Evolutionary conservation across 1,140 invertebrate genomes (phyloP).

Genomic region (Plectus sambesii): DNA sequence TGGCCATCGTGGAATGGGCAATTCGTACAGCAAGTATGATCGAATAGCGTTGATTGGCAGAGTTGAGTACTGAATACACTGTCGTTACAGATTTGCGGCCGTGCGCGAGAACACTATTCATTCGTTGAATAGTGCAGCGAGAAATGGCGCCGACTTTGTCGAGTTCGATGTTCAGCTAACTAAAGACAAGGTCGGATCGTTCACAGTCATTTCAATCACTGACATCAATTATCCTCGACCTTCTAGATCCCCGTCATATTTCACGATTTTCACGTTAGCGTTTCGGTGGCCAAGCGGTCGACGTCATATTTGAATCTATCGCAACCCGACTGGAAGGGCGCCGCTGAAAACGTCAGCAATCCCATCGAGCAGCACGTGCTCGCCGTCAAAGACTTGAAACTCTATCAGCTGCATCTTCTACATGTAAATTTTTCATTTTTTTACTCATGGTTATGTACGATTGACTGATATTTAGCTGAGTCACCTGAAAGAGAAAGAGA

Average conservation of each 20-base stretch:
- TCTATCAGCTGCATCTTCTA: slow-evolving; percentile 33
- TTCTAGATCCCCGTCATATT: slow-evolving; percentile 29
- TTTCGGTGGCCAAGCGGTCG: slow-evolving; percentile 34
- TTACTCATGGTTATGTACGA: background rate
- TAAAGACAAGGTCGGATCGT: slow-evolving; percentile 39
- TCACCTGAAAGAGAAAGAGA: slow-evolving; percentile 25
- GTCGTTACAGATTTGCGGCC: slow-evolving; percentile 28
- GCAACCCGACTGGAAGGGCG: no score
- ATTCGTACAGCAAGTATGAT: slow-evolving; percentile 45
- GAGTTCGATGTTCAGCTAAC: slow-evolving; percentile 46
- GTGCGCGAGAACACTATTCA: slow-evolving; percentile 43
- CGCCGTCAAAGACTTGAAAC: slow-evolving; percentile 42
- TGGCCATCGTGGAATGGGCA: slow-evolving; percentile 42
- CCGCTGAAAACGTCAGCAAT: no score
- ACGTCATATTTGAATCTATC: no score
- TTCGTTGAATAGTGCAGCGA: slow-evolving; percentile 40
- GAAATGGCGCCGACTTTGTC: slow-evolving; percentile 42
- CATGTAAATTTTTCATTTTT: slow-evolving; percentile 13
- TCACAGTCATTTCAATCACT: background rate
- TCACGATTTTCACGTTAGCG: slow-evolving; percentile 44
- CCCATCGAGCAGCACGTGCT: slow-evolving; percentile 39
- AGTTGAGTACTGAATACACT: no score
- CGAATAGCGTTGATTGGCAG: no score
- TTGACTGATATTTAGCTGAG: slow-evolving; percentile 29
- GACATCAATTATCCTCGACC: background rate